Evolutionary conservation across 2,888 invertebrate genomes (phyloP).

Genomic region (Eugnorisma glareosa): DNA sequence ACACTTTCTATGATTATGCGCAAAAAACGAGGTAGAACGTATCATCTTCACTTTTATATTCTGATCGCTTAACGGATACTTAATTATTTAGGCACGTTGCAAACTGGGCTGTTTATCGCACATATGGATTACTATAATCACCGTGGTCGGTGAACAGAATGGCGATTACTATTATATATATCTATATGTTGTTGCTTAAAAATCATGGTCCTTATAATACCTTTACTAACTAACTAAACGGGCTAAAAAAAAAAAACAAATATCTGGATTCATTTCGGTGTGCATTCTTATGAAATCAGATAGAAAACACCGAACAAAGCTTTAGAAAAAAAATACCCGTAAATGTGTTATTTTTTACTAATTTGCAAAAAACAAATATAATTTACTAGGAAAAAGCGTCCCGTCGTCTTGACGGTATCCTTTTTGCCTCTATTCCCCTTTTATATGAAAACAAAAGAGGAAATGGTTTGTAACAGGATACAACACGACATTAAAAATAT

Average conservation of each 20-base stretch:
- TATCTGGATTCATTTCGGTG: not conserved
- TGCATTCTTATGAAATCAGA: not conserved
- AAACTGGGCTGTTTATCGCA: slow-evolving; percentile 10
- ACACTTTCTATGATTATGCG: slow-evolving; percentile 64
- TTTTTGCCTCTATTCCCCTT: slow-evolving; percentile 22
- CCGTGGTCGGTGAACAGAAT: not conserved
- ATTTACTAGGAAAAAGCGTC: not conserved
- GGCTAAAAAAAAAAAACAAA: not conserved
- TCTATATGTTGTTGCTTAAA: not conserved
- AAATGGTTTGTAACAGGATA: not conserved
- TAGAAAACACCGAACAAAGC: not conserved
- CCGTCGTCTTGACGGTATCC: not conserved
- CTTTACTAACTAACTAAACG: not conserved
- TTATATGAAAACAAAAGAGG: slow-evolving; percentile 5
- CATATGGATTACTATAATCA: slow-evolving; percentile 1
- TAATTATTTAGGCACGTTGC: slow-evolving; percentile 40
- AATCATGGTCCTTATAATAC: not conserved
- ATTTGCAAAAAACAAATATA: not conserved
- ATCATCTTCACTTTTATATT: slow-evolving; percentile 45
- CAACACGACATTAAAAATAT: not conserved
- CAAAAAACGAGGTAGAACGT: slow-evolving; percentile 49
- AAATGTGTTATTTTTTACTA: not conserved
- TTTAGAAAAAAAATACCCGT: not conserved
- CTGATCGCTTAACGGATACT: slow-evolving; percentile 14
- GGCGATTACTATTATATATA: not conserved